Evolutionary conservation across 2,888 invertebrate genomes (phyloP).

Genomic region (Lycophotia porphyrea): DNA sequence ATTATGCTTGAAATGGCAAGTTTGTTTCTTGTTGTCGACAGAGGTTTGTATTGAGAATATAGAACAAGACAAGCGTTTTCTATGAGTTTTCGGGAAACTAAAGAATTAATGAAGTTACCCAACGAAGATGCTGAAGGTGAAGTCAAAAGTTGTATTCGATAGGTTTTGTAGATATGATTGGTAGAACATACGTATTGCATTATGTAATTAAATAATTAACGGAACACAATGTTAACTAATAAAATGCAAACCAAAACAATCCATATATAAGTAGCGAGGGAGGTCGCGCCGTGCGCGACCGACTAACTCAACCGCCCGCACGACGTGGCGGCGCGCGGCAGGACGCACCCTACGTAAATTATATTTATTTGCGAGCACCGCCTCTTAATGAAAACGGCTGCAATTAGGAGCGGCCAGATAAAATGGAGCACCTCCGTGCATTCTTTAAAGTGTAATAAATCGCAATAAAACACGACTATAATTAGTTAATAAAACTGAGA

Average conservation of each 20-base stretch:
- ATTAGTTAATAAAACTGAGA: conserved; percentile 78
- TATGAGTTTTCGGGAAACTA: neutral
- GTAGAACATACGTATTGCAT: neutral
- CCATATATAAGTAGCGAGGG: conserved; percentile 18
- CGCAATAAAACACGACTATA: conserved; percentile 79
- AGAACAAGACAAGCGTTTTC: neutral
- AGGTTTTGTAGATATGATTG: neutral
- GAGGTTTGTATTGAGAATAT: neutral
- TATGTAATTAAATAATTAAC: neutral
- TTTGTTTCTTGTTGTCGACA: conserved; percentile 13
- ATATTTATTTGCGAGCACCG: conserved; percentile 79
- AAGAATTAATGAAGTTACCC: neutral
- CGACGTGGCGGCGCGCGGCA: conserved; percentile 37
- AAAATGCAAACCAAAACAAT: conserved; percentile 35
- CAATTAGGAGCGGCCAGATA: conserved; percentile 72
- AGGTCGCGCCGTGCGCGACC: neutral
- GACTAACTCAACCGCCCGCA: neutral
- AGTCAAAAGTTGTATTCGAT: neutral
- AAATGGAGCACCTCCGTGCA: conserved; percentile 77
- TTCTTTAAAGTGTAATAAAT: conserved; percentile 85
- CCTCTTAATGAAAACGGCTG: conserved; percentile 80
- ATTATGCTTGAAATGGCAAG: neutral
- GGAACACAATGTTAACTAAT: conserved; percentile 12
- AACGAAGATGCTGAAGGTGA: neutral
- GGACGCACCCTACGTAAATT: conserved; percentile 76